Base-by-base conservation (phyloP, 2,797 vertebrate species). In the Nannoperca australis region DNA sequence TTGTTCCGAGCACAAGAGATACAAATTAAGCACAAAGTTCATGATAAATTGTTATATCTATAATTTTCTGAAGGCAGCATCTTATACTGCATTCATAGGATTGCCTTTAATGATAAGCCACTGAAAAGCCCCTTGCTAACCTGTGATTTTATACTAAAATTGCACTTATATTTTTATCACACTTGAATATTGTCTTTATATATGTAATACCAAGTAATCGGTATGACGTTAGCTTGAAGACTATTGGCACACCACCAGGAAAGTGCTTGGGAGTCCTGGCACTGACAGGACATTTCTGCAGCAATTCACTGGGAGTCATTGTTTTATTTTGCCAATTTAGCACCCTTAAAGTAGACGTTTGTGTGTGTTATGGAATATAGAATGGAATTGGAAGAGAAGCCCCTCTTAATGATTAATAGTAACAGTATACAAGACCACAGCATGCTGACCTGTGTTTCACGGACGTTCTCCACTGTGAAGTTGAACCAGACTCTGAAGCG, bases 401-500 rank as follows among this genome's bases (percentile, higher is more conserved):
- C 24, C 5, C 36, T n/a, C 32, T 68, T 34, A 24, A 17, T 51
- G 51, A 66, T 50, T 38, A 40, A 70, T 49, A 9, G 24, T 5
- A 47, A 30, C 27, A 73, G 12, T 1, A 5, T 11, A 79, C 1
- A 66, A 64, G 2, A 72, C n/a, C 3, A 54, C 9, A 74, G 13
- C 24, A n/a, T 47, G 10, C 96, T 94, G 79, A 99, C 98, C 96
- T 99, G 98, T 66, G 95, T 97, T 85, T 98, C 97, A 73, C 97
- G 97, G 62, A 98, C 94, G 22, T 99, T 98, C 93, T 99, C 98
- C 91, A 99, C 96, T 0, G 97, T 97, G 93, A 99, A 99, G 94
- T 98, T 99, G 94, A 99, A 99, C 98, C 98, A 99, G 58, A 99
- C 98, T 93, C 98, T 94, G 93, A 99, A 99, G 86, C 98, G 97